Percentiles rank a stretch among this genome's conserved stretches.
These are phyloP conservation scores for Mirza zaza DNA, from an alignment of 2,113 vertebrate genomes.

Conservation along the genomic window DNA sequence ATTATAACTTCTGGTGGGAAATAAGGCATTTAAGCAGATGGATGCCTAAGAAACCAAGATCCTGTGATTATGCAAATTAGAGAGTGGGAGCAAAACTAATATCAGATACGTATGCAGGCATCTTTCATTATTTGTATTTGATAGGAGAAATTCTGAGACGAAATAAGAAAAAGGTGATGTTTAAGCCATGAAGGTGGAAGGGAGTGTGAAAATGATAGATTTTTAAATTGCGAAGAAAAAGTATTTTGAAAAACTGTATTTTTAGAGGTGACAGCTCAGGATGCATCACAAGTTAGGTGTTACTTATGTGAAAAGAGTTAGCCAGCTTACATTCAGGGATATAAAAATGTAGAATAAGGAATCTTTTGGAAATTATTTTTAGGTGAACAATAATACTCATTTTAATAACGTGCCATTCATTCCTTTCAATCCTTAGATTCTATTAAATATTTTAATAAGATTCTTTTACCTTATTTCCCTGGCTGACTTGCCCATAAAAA, in stretches of 20 bases:
- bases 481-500: not conserved
- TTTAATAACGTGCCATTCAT: not conserved
- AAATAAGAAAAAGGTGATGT: not conserved
- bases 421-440: not conserved
- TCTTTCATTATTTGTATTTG: not conserved
- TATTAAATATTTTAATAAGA: conserved; percentile 18
- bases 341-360: not conserved
- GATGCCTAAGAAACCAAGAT: not conserved
- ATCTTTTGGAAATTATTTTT: conserved; percentile 7
- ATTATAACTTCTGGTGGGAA: conserved; percentile 52
- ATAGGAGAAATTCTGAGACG: conserved; percentile 13
- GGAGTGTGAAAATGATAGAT: not conserved
- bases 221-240: not conserved
- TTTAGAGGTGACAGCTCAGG: not conserved
- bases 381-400: not conserved
- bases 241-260: conserved; percentile 26
- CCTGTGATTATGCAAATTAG: not conserved
- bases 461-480: not conserved
- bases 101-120: not conserved
- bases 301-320: not conserved
- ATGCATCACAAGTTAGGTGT: not conserved
- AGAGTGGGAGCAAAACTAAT: not conserved
- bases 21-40: conserved; percentile 41
- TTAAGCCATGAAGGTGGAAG: conserved; percentile 7
- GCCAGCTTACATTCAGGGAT: not conserved